Percentiles rank a stretch among this genome's conserved stretches.
Evolutionary conservation across 92 coral and sea anemone species (phyloP).

Genomic region (Muricea muricata): DNA sequence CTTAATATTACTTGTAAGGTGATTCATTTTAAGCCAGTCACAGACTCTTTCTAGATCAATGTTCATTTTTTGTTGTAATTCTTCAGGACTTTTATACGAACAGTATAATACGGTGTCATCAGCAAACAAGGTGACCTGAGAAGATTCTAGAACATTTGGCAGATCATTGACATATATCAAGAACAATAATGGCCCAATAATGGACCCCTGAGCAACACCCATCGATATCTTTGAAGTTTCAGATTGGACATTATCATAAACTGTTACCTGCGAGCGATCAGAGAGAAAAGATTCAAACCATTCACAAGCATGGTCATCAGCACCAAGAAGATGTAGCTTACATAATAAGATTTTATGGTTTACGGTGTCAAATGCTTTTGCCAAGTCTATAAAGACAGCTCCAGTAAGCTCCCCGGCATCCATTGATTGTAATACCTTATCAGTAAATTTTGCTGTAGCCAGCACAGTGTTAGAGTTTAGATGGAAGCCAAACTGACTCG

Average conservation of each 20-base stretch:
- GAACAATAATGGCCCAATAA: conserved; percentile 49
- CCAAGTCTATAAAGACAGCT: neutral
- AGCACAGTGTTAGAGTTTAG: neutral
- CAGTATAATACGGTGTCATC: conserved; percentile 57
- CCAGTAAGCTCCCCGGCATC: neutral
- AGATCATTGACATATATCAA: conserved; percentile 45
- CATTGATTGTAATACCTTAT: neutral
- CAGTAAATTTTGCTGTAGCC: neutral
- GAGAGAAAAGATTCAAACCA: conserved; percentile 52
- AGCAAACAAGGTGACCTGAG: conserved; percentile 43
- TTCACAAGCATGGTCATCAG: conserved; percentile 6
- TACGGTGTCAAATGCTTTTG: neutral
- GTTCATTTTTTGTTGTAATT: conserved; percentile 48
- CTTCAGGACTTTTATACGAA: conserved; percentile 1
- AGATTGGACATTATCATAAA: conserved; percentile 29
- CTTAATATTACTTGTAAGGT: conserved; percentile 51
- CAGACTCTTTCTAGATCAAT: conserved; percentile 43
- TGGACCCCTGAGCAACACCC: conserved; percentile 53
- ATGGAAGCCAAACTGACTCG: neutral
- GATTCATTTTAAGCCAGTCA: conserved; percentile 43
- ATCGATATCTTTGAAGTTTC: conserved; percentile 37
- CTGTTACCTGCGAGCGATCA: conserved; percentile 33
- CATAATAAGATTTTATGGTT: conserved; percentile 20
- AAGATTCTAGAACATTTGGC: conserved; percentile 17
- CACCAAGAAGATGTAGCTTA: conserved; percentile 31